Conservation (phyloP, 2,113 vertebrate genomes). For the Meleagris gallopavo region DNA sequence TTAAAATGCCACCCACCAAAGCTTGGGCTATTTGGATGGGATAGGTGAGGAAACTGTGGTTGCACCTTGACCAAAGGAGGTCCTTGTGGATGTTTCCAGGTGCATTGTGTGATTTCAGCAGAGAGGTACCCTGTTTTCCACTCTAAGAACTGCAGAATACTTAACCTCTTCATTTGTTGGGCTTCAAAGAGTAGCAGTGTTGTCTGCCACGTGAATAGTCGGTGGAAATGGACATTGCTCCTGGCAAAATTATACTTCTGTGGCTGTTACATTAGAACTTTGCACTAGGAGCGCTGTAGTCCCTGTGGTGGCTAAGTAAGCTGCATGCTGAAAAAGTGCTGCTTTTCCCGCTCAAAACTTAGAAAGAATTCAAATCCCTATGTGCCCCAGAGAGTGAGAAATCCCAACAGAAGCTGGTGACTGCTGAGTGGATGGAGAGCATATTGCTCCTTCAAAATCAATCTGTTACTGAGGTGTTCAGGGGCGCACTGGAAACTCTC, state of each 20-base stretch:
- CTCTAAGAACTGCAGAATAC: background rate
- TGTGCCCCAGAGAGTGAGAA: background rate
- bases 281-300: background rate
- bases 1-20: background rate
- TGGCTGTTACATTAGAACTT: background rate
- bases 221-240: background rate
- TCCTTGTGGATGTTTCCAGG: background rate
- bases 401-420: background rate
- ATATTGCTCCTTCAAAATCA: background rate
- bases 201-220: background rate
- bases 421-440: background rate
- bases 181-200: background rate
- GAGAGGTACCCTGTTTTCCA: background rate
- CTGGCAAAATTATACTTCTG: background rate
- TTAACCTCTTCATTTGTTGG: rapidly evolving
- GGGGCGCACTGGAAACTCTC: background rate
- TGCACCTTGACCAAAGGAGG: background rate
- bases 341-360: background rate
- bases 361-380: background rate
- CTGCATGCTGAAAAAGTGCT: background rate
- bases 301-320: background rate
- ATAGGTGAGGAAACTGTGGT: background rate
- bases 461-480: rapidly evolving
- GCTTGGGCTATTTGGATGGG: background rate
- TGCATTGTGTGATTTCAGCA: background rate